Evolutionary conservation across 2,113 vertebrate species (phyloP).

Genomic region (Spea multiplicata): DNA sequence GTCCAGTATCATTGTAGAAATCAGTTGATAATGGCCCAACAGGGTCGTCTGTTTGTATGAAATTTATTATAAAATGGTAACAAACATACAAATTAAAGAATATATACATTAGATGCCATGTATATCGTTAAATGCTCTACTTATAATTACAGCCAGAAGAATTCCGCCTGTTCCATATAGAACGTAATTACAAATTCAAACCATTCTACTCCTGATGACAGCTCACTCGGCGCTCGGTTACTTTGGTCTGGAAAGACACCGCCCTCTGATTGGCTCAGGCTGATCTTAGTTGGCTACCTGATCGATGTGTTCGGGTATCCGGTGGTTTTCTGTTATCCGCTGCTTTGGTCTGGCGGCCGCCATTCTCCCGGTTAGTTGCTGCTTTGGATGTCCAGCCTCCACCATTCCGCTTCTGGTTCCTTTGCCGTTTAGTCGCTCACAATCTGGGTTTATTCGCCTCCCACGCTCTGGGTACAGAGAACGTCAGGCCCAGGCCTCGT

Average conservation of each 20-base stretch:
- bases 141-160: too few species aligned
- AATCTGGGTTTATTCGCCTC: not conserved
- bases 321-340: not conserved
- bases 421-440: not conserved
- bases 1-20: too few species aligned
- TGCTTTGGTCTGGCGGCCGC: conserved; percentile 40
- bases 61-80: too few species aligned
- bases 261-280: conserved; percentile 42
- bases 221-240: conserved; percentile 12
- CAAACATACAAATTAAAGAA: too few species aligned
- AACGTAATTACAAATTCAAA: too few species aligned
- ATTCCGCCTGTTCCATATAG: too few species aligned
- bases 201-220: not conserved
- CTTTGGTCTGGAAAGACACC: not conserved
- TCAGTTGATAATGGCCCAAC: too few species aligned
- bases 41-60: too few species aligned
- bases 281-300: conserved; percentile 26
- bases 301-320: conserved; percentile 29
- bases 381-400: not conserved
- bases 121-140: too few species aligned
- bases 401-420: not conserved
- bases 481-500: conserved; percentile 12
- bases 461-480: not conserved
- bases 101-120: too few species aligned
- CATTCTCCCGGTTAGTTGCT: conserved; percentile 32